Evolutionary conservation across 2,113 vertebrate species (phyloP), one percentile per base, ranked within the genome.

Genomic region (Periophthalmus modestus): DNA sequence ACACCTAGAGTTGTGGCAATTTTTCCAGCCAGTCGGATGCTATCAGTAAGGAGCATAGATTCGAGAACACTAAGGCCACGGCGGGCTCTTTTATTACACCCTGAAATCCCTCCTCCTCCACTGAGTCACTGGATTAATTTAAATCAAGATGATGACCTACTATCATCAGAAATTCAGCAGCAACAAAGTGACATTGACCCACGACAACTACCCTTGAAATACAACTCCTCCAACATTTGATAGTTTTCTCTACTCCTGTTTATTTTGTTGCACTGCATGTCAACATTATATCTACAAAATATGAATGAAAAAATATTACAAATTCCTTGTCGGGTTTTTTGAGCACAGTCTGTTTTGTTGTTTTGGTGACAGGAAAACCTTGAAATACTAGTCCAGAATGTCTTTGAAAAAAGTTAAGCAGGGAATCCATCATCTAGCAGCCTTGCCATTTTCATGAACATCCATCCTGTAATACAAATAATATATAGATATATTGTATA

Each of bases 371-470:
- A 59, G 21, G 46, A 10, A 68, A 65, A 68, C 68, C 72, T 36
- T 54, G 81, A 79, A 74, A 76, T 61, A 69, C 73, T 57, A 69
- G 68, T 75, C 73, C 81, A 68, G 24, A 74, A 74, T 75, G 55
- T 79, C 61, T 69, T 71, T 3, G 58, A 52, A 66, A 73, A 33
- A 39, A 24, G 5, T 23, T 43, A 58, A 14, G 34, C 19, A 5
- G 16, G 2, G n/a, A 36, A 52, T 33, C 46, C 87, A 97, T 87
- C 96, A 98, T 87, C 98, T 95, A 85, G 96, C 92, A 43, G 95
- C 74, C 89, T 99, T 99, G 72, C 98, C 98, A 55, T 98, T 98
- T 91, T 99, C 98, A 0, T 95, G 90, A 0, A 94, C 88, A 75
- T 99, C 98, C 95, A 97, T 94, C 83, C 98, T 99, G 91, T 77